Evolutionary conservation across 1,140 invertebrate genomes (phyloP), one percentile per base, ranked within the genome.

Genomic region (Aricia agestis): DNA sequence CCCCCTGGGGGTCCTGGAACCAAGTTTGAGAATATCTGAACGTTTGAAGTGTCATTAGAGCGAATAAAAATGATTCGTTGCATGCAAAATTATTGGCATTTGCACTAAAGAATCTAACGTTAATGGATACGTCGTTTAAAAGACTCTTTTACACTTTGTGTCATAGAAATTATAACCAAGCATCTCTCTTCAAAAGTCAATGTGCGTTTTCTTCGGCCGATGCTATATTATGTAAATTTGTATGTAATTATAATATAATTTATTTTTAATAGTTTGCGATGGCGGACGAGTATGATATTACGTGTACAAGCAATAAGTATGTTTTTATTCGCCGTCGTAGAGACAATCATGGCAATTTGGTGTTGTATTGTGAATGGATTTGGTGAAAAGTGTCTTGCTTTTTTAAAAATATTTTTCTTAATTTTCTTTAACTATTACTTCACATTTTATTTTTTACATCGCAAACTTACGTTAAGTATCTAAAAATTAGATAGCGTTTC

Each of bases 241-340:
- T 74, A 72, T 76, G 75, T 69, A 72, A 75, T 76, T 71, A 74
- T 76, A 78, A 77, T 77, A 80, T 82, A 81, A 79, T 80, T 86
- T 86, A 83, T 85, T 82, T 89, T 88, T 78, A 83, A 90, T 90
- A 82, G 81, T 91, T 91, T 91, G 87, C 87, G 82, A 73, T 84
- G 88, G 84, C 77, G 79, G 79, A 85, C 78, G 85, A 82, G 76
- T 72, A 79, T 76, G 80, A 85, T 85, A 88, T 83, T 89, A 91
- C 89, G 89, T 91, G 89, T 91, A 91, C 82, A 91, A 91, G 89
- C 89, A 91, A 91, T 91, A 91, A 90, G 72, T 85, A 85, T 74
- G 79, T 86, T 89, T 91, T 85, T 86, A 86, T 86, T 87, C 73
- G 82, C 83, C 79, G 82, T 89, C 78, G 67, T 78, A 75, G 74